Base-by-base conservation (phyloP, 2,888 invertebrate genomes). In the Stenurella melanura region DNA sequence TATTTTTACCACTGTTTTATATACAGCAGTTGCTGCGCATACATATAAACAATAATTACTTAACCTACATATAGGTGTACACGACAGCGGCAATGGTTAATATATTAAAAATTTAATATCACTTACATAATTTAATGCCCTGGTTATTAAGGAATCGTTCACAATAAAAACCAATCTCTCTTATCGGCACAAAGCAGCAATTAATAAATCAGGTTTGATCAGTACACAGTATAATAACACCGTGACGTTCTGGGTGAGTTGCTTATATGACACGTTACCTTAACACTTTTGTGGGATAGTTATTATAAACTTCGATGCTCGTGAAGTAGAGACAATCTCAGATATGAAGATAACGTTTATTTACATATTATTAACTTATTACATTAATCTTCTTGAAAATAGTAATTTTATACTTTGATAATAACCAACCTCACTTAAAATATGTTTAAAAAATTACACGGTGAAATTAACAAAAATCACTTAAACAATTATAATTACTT, bases 191-290 rank as follows among this genome's bases (percentile, higher is more conserved):
- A 50, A 50, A 50, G n/a, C 50, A 50, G 7, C 50, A 7, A 50
- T 42, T 50, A 50, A 50, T 50, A 50, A 50, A 50, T n/a, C 50
- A 50, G n/a, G n/a, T 50, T 50, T 7, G 50, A 50, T 50, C n/a
- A 26, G 4, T 26, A n/a, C n/a, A 50, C 50, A 50, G 12, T 12
- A 50, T n/a, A 7, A n/a, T 34, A 50, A 50, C 50, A 50, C 50
- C 50, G 50, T 50, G 50, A 50, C 12, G 50, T 12, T 50, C 15
- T 12, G 15, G 42, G 12, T 7, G 50, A 6, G 50, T 50, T 50
- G 50, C n/a, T 50, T 50, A 50, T 17, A 50, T 50, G 50, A n/a
- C 50, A n/a, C n/a, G 50, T 50, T 50, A 50, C 50, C 50, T n/a
- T 50, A 50, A 15, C 50, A 50, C n/a, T 50, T 42, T 42, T 50